Evolutionary conservation across 2,888 invertebrate species (phyloP).

Genomic region (Epirrita christyi): DNA sequence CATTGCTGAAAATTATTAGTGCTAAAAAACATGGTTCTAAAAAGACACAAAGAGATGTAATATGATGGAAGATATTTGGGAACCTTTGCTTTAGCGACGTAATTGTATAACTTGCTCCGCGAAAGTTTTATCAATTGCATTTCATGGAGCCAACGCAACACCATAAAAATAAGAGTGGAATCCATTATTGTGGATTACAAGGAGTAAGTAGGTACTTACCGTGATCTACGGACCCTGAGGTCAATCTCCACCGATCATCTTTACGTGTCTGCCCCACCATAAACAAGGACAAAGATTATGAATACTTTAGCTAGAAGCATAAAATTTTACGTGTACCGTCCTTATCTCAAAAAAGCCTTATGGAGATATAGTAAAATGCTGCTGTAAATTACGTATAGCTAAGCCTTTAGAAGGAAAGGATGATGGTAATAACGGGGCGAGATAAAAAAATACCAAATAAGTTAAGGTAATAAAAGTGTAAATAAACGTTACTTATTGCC

Average conservation of each 20-base stretch:
- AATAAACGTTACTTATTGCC: conserved; percentile 34
- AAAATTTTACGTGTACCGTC: conserved; percentile 52
- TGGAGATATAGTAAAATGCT: conserved; percentile 33
- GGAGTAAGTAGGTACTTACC: conserved; percentile 10
- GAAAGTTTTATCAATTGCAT: no score
- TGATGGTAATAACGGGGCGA: conserved; percentile 30
- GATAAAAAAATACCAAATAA: conserved; percentile 40
- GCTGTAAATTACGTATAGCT: conserved; percentile 37
- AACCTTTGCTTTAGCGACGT: no score
- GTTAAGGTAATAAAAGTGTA: conserved; percentile 37
- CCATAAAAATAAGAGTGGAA: no score
- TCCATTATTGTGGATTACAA: conserved; percentile 4
- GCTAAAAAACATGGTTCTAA: no score
- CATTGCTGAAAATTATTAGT: no score
- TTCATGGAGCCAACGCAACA: no score
- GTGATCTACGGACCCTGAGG: conserved; percentile 10
- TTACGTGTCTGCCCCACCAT: conserved; percentile 35
- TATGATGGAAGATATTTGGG: no score
- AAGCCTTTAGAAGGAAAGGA: conserved; percentile 34
- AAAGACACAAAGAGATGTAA: no score
- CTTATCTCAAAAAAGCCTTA: conserved; percentile 43
- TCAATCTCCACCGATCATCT: conserved; percentile 17
- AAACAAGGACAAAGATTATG: conserved; percentile 59
- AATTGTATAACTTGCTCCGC: no score
- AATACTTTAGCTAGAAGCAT: conserved; percentile 45